Evolutionary conservation across 2,113 vertebrate species (phyloP), one percentile per base, ranked within the genome.

Genomic region (Phaethornis superciliosus): DNA sequence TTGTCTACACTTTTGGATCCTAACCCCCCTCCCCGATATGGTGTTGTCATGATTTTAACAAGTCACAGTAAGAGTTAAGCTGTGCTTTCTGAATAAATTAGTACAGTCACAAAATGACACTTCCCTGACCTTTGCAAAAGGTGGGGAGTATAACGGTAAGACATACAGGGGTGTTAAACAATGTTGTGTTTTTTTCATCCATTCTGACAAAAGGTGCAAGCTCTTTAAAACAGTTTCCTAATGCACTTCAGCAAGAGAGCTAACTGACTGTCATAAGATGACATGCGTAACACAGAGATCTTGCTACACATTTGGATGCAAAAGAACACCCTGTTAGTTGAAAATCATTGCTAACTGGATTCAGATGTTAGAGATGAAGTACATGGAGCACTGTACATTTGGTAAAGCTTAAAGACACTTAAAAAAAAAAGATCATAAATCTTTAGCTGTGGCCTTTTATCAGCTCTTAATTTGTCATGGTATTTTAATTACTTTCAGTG

Each of bases 371-470:
- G 46, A 91, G 90, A 92, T 94, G 80, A 95, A 97, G 90, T 93
- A 94, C 93, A 96, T 54, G 77, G 94, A 95, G 79, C 88, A 78
- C 84, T 80, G 81, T 95, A 94, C 70, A 89, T 96, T 98, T 98
- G 97, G 97, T 96, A 97, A 95, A 97, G 95, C 97, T 98, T 98
- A 97, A 98, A 97, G 96, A 94, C 74, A 89, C 88, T 96, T 92
- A 94, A 80, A 67, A 86, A 83, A 83, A 85, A 96, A 95, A 72
- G 35, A 96, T 77, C 92, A 93, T 98, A 97, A 98, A 98, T 97
- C 96, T 96, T 96, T 76, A 85, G 81, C 92, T 93, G 84, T 95
- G 94, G 97, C 89, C 97, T 98, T 98, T 98, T 98, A 98, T 98
- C 98, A 97, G 95, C 72, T 94, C 95, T 96, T 97, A 97, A 97